Conservation (phyloP, 1,140 invertebrate genomes). For the Bombus difficillimus region DNA sequence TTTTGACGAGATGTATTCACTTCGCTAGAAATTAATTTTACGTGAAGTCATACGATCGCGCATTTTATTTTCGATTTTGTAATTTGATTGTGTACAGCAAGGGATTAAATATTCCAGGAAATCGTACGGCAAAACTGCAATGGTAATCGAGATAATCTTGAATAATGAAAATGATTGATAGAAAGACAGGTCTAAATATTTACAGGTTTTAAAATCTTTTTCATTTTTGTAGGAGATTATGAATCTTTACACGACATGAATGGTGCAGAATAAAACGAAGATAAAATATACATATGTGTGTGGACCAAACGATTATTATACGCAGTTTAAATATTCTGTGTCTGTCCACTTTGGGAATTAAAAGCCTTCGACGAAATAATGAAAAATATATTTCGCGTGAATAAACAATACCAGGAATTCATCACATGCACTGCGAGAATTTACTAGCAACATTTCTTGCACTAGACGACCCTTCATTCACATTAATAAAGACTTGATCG, state of each 20-base stretch:
- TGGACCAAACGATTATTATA: background rate
- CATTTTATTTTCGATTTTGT: background rate
- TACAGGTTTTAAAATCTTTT: background rate
- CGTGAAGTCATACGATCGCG: background rate
- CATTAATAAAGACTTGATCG: slow-evolving; percentile 50
- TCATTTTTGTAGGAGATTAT: background rate
- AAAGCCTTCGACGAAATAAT: background rate
- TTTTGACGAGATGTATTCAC: background rate
- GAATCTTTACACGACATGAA: too few species aligned
- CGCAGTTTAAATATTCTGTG: background rate
- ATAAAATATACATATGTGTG: background rate
- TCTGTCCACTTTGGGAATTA: background rate
- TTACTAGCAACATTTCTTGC: slow-evolving; percentile 13
- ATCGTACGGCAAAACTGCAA: background rate
- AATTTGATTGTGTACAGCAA: background rate
- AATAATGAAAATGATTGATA: background rate
- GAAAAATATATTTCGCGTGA: background rate
- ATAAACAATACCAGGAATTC: background rate
- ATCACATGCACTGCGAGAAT: background rate
- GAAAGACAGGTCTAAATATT: too few species aligned
- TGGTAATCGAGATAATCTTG: background rate
- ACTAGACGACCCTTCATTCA: background rate
- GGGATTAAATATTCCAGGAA: background rate
- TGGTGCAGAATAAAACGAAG: background rate
- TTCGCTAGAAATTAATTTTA: background rate